These are phyloP conservation scores for Neoascia interrupta DNA, from an alignment of 2,888 invertebrate species.

Conservation along the genomic window DNA sequence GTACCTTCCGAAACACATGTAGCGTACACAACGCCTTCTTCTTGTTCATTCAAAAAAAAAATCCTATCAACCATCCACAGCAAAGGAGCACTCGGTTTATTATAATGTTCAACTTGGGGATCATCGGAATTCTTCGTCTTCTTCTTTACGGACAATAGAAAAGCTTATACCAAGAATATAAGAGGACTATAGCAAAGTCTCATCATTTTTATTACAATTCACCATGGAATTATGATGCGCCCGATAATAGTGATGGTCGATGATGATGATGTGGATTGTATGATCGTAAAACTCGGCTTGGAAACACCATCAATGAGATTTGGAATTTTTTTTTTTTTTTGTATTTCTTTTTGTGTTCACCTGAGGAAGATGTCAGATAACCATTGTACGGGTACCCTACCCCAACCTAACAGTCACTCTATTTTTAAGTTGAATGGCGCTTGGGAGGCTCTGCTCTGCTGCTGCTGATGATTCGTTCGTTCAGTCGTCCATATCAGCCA, in stretches of 20 bases:
- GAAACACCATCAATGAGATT: slow-evolving; percentile 31
- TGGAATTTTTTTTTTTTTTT: slow-evolving; percentile 5
- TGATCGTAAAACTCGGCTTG: slow-evolving; percentile 27
- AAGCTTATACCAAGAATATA: slow-evolving; percentile 1
- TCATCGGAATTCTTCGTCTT: slow-evolving; percentile 17
- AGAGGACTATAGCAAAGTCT: slow-evolving; percentile 30
- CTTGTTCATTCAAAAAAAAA: slow-evolving; percentile 26
- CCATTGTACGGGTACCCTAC: slow-evolving; percentile 36
- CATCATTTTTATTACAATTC: slow-evolving; percentile 62
- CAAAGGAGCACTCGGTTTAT: too few species aligned
- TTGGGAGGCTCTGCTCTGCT: slow-evolving; percentile 13
- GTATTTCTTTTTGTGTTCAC: slow-evolving; percentile 21
- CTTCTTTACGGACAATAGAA: slow-evolving; percentile 22
- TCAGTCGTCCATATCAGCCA: slow-evolving; percentile 56
- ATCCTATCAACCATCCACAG: slow-evolving; percentile 7
- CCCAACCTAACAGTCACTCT: slow-evolving; percentile 13
- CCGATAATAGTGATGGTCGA: slow-evolving; percentile 54
- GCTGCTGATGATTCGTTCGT: slow-evolving; percentile 60
- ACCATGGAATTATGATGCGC: slow-evolving; percentile 59
- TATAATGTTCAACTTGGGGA: too few species aligned
- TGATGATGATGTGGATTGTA: slow-evolving; percentile 41
- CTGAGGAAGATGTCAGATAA: slow-evolving; percentile 62
- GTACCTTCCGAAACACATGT: too few species aligned
- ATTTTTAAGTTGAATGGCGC: slow-evolving; percentile 25
- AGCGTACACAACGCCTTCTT: slow-evolving; percentile 30